Base-by-base conservation (phyloP, 2,888 invertebrate species). In the Drosophila recens region DNA sequence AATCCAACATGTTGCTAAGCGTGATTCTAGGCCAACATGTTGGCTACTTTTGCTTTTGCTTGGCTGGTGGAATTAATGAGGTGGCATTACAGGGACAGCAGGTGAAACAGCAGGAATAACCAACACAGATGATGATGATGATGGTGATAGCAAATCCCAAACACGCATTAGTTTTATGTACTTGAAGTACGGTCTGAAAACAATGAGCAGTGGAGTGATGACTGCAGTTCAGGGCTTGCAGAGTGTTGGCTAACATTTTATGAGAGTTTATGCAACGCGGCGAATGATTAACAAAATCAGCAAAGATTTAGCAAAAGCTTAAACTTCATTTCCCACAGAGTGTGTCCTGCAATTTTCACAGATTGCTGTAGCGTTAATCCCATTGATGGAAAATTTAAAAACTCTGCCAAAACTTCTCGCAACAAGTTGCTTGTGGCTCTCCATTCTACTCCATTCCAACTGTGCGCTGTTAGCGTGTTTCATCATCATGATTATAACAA, bases 211-310 rank as follows among this genome's bases (percentile, higher is more conserved):
- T 46, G 43, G 36, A 43, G 34, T 64, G 65, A 36, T 42, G 56
- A 36, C 20, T 62, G 56, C 40, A 52, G 52, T 46, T 54, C 5
- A 51, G n/a, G 30, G 48, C 11, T n/a, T 34, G 23, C n/a, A 6
- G 53, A 45, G 10, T 45, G 33, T 34, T 46, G 38, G 27, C 10
- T 13, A 34, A 4, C 40, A 33, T 45, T 61, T 53, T 40, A 54
- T 52, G 58, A 27, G 20, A 45, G 43, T 33, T 49, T 74, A 78
- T 80, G 77, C 88, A 88, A 75, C 72, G 67, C 68, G 72, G 77
- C 88, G 77, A 79, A 86, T 82, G 78, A 88, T 86, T 88, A 72
- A 86, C 80, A 56, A 59, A 77, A 79, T 80, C 69, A 68, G 63
- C 72, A 75, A 67, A 75, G 66, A 88, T 68, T 82, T 75, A 67